Base-by-base conservation (phyloP, 2,113 vertebrate genomes). In the Cebidichthys violaceus region DNA sequence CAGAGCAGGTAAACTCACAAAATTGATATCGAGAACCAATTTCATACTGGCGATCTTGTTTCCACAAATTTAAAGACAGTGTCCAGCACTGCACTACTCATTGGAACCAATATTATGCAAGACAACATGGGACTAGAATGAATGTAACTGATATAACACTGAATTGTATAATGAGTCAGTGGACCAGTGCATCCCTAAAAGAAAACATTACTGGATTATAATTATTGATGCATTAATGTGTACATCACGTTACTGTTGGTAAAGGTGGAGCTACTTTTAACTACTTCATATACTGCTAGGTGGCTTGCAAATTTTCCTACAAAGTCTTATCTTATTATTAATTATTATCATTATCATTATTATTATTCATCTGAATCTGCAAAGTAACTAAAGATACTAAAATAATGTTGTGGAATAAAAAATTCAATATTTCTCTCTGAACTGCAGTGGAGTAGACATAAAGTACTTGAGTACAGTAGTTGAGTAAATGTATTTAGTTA, bases 1-100 rank as follows among this genome's bases (percentile, higher is more conserved):
- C 98, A 0, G 98, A 99, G 85, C 98, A 99, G 97, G 98, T 99
- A 86, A 80, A 90, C n/a, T 4, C 62, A 68, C 41, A 66, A 7
- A 68, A 71, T 50, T 18, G n/a, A 67, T 50, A 50, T 3, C 0
- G 2, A 52, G 20, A 24, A 37, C 14, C 47, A 17, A 13, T 37
- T n/a, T 45, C 33, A 22, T 68, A 68, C 27, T 9, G 33, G 27
- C 17, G 0, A 5, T 67, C 17, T 67, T 27, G 27, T 20, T 33
- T 17, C 13, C 10, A 45, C 29, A 33, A n/a, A 33, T 31, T 31
- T 33, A 13, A 20, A 47, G n/a, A 17, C 57, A 33, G 57, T 60
- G 18, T 33, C 33, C 27, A 9, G 15, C 59, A 24, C n/a, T 4
- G 52, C n/a, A 55, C 4, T 24, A 55, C 52, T 55, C 52, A 24